Percentiles rank a stretch among this genome's conserved stretches.
Conservation (phyloP, 2,113 vertebrate species). For the Eurystomus gularis region DNA sequence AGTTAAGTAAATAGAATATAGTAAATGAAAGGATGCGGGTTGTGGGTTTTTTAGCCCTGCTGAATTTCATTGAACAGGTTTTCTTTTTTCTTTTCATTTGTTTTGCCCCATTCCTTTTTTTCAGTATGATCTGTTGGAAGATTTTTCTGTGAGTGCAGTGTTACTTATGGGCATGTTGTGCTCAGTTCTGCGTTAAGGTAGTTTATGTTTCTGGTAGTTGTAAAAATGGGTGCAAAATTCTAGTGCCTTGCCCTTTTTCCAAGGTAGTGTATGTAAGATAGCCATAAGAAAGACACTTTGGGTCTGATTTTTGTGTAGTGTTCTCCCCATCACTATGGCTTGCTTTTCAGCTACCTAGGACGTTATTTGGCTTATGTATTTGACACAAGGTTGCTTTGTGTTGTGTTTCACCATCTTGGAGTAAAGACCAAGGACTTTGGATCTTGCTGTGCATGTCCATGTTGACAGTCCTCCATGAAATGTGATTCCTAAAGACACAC, state of each 20-base stretch:
- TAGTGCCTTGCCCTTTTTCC: neutral
- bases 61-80: neutral
- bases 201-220: neutral
- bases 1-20: neutral
- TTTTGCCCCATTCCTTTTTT: neutral
- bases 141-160: neutral
- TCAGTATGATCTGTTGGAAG: neutral
- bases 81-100: neutral
- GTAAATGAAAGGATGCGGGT: accelerated
- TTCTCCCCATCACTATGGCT: accelerated
- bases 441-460: neutral
- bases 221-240: neutral
- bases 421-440: neutral
- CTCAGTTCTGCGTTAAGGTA: neutral
- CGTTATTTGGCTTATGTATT: neutral
- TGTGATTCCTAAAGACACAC: neutral
- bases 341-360: neutral
- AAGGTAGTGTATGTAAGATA: neutral
- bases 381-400: neutral
- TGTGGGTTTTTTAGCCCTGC: neutral
- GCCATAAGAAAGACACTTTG: neutral
- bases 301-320: neutral
- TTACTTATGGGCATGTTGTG: neutral
- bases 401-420: neutral
- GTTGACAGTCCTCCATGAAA: neutral